Percentiles rank a stretch among this genome's conserved stretches.
These are phyloP conservation scores for Vanessa tameamea DNA, from an alignment of 1,140 invertebrate species.

Conservation along the genomic window DNA sequence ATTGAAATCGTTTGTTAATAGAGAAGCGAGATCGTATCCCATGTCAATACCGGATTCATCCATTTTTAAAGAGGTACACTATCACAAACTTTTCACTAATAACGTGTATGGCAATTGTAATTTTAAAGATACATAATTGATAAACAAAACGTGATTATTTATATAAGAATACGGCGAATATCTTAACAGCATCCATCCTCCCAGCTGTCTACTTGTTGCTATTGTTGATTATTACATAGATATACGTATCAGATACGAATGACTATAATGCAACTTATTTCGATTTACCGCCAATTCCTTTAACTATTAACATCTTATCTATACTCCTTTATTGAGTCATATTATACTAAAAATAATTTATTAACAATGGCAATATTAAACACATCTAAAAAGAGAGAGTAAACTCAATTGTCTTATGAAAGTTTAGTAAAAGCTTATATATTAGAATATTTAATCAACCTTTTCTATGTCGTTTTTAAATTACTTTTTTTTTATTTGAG, in stretches of 20 bases:
- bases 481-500: not conserved
- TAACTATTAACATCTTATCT: not conserved
- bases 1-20: constrained; percentile 81
- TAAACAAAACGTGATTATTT: constrained; percentile 63
- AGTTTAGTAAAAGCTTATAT: too few relatives aligned
- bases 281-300: constrained; percentile 26
- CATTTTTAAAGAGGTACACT: constrained; percentile 75
- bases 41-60: constrained; percentile 87
- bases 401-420: not conserved
- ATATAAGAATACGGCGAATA: constrained; percentile 53
- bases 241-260: constrained; percentile 58
- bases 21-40: constrained; percentile 85
- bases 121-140: constrained; percentile 58
- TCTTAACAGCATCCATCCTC: constrained; percentile 72
- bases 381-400: not conserved
- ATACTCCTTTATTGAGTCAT: constrained; percentile 19
- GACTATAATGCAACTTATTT: constrained; percentile 58
- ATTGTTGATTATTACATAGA: constrained; percentile 60
- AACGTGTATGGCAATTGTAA: constrained; percentile 47
- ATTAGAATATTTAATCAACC: too few relatives aligned
- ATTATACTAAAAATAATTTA: constrained; percentile 18
- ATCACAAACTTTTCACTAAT: constrained; percentile 70
- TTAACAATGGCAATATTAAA: constrained; percentile 25
- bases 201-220: constrained; percentile 78
- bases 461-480: not conserved